These are phyloP conservation scores for Cyanoramphus novaezelandiae DNA, from an alignment of 2,113 vertebrate species.

Conservation along the genomic window DNA sequence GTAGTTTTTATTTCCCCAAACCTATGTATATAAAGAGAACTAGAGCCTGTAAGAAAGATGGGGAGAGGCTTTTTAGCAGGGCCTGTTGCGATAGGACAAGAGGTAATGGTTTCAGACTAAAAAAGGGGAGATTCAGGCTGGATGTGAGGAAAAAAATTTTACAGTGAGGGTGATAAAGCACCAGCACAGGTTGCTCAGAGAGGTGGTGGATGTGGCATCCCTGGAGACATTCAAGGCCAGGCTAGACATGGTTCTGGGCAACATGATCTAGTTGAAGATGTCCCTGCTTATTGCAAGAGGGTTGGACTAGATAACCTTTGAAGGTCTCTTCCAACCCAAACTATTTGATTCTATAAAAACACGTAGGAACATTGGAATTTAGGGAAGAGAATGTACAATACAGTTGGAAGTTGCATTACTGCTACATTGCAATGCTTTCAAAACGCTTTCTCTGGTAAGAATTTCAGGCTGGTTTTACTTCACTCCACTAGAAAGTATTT, in stretches of 20 bases:
- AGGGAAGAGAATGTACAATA: neutral
- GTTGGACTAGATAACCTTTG: neutral
- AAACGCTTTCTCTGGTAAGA: neutral
- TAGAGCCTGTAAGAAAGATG: neutral
- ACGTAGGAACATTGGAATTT: neutral
- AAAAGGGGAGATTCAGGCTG: neutral
- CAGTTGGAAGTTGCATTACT: neutral
- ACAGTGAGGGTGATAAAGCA: neutral
- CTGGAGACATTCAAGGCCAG: neutral
- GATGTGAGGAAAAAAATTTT: neutral
- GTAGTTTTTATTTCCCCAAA: neutral
- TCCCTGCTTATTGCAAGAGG: no score
- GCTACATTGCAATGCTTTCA: neutral
- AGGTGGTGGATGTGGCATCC: neutral
- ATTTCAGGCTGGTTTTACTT: neutral
- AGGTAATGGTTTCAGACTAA: neutral
- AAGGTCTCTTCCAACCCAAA: neutral
- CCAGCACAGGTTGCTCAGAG: neutral
- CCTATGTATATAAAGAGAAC: neutral
- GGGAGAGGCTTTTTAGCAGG: neutral
- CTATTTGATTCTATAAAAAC: neutral
- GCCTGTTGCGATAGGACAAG: neutral
- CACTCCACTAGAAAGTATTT: neutral
- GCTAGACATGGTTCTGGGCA: neutral
- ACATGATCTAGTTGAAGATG: neutral